These are phyloP conservation scores for Pocillopora grandis DNA, from an alignment of 92 coral and sea anemone genomes.

Conservation along the genomic window DNA sequence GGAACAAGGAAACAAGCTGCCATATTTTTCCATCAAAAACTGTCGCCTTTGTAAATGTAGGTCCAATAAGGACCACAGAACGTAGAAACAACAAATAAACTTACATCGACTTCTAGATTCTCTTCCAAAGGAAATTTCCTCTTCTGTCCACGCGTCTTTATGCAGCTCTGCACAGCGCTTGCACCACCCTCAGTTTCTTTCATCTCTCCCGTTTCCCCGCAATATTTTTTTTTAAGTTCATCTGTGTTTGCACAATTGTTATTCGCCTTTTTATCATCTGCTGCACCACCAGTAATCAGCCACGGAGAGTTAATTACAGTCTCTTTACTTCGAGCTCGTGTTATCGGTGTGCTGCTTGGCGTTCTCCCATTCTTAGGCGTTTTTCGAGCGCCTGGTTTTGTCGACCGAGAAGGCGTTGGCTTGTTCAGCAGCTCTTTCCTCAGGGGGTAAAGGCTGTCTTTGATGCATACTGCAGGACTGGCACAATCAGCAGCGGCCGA, in stretches of 20 bases:
- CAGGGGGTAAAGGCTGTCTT: slow-evolving; percentile 80
- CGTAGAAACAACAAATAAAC: not conserved
- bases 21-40: not conserved
- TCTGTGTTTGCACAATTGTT: not conserved
- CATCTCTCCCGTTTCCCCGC: slow-evolving; percentile 5
- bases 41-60: not conserved
- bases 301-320: slow-evolving; percentile 52
- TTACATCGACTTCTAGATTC: slow-evolving; percentile 62
- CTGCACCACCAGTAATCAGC: slow-evolving; percentile 11
- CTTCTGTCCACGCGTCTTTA: slow-evolving; percentile 57
- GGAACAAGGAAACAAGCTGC: too few species aligned
- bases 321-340: slow-evolving; percentile 24
- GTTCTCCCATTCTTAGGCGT: not conserved
- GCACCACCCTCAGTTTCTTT: slow-evolving; percentile 3
- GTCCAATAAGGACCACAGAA: not conserved
- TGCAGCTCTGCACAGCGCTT: slow-evolving; percentile 32
- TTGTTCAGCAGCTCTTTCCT: slow-evolving; percentile 67
- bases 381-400: slow-evolving; percentile 8
- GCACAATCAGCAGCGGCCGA: slow-evolving; percentile 50
- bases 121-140: slow-evolving; percentile 62
- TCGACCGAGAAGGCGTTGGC: slow-evolving; percentile 12
- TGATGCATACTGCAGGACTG: slow-evolving; percentile 74
- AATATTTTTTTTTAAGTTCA: not conserved
- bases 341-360: not conserved
- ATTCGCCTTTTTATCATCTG: not conserved